Evolutionary conservation across 1,140 invertebrate genomes (phyloP).

Genomic region (Coptotermes formosanus): DNA sequence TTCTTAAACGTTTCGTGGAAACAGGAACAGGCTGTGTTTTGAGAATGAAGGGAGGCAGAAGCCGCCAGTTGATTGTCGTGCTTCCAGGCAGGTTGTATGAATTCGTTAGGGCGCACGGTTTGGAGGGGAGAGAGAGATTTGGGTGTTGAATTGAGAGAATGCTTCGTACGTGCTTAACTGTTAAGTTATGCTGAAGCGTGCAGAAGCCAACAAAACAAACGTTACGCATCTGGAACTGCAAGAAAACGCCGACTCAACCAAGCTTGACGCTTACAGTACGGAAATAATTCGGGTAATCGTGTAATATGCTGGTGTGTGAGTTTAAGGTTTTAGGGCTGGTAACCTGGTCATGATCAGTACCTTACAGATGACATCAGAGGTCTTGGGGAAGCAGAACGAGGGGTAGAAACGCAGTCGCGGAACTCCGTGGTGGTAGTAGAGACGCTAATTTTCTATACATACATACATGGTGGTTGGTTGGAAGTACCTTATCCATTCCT

Average conservation of each 20-base stretch:
- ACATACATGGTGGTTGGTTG: neutral
- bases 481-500: too few relatives aligned
- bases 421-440: neutral
- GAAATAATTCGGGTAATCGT: slow-evolving; percentile 11
- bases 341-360: slow-evolving; percentile 1
- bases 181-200: neutral
- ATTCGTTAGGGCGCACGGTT: neutral
- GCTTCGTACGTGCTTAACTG: neutral
- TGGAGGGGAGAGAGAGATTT: neutral
- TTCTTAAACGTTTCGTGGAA: too few relatives aligned
- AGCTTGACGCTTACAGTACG: neutral
- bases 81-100: neutral
- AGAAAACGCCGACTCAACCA: too few relatives aligned
- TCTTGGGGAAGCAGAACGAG: neutral
- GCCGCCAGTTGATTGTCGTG: neutral
- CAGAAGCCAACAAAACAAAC: too few relatives aligned
- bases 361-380: neutral
- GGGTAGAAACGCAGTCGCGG: neutral
- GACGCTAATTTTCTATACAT: neutral
- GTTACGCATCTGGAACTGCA: too few relatives aligned
- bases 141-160: neutral
- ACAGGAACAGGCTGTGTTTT: too few relatives aligned
- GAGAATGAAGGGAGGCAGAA: neutral
- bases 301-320: neutral
- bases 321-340: slow-evolving; percentile 1